phyloP scores from a whole-genome alignment of 2,888 invertebrate species.

The Sthenelais limicola region DNA sequence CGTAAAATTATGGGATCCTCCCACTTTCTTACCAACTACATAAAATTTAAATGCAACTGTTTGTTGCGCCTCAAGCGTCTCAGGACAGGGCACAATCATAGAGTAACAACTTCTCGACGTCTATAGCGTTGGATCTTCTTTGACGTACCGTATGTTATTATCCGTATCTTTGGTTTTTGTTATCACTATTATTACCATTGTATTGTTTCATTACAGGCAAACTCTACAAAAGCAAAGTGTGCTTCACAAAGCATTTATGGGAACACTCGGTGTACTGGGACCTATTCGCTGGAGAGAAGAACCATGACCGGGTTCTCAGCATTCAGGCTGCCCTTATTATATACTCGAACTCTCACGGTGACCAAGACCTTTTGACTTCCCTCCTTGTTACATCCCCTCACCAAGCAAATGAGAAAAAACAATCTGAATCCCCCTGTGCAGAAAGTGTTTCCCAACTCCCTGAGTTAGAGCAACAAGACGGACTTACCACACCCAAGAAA shows the following conservation, averaged over 20 bases:
- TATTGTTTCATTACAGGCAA: slow-evolving; percentile 59
- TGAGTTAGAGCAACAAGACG: too few species aligned
- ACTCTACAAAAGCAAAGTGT: slow-evolving; percentile 68
- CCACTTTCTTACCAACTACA: too few species aligned
- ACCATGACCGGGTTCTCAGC: slow-evolving; percentile 67
- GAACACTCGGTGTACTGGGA: slow-evolving; percentile 70
- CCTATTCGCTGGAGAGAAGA: slow-evolving; percentile 63
- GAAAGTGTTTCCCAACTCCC: background rate
- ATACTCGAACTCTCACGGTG: slow-evolving; percentile 42
- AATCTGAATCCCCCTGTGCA: too few species aligned
- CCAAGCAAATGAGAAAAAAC: slow-evolving; percentile 24
- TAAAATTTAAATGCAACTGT: too few species aligned
- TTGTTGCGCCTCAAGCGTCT: too few species aligned
- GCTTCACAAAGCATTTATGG: slow-evolving; percentile 68
- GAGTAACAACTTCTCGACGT: too few species aligned
- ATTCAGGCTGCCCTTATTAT: slow-evolving; percentile 69
- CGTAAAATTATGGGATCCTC: too few species aligned
- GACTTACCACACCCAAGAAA: slow-evolving; percentile 16
- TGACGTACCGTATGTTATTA: too few species aligned
- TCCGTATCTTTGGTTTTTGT: too few species aligned
- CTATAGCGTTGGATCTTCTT: too few species aligned
- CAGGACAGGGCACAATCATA: too few species aligned
- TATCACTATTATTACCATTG: too few species aligned
- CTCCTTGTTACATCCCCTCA: slow-evolving; percentile 45
- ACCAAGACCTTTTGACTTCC: background rate